phyloP scores from a whole-genome alignment of 2,888 invertebrate species.

The Folsomia manolachei region DNA sequence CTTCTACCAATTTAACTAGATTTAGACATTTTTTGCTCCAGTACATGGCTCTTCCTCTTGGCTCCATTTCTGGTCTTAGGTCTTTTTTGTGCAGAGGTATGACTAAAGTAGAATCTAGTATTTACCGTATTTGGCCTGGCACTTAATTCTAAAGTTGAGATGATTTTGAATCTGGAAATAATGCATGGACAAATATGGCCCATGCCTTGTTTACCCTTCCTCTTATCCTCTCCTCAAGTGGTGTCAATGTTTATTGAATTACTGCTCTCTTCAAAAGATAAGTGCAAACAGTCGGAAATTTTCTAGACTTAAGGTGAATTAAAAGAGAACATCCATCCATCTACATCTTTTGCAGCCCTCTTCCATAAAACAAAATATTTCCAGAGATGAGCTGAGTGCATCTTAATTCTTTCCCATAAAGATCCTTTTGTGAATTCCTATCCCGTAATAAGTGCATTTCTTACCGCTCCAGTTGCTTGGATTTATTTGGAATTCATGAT shows the following conservation, averaged over 20 bases:
- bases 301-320: too few relatives aligned
- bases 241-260: conserved; percentile 4
- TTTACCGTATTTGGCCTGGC: neutral
- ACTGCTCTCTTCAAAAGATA: neutral
- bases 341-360: neutral
- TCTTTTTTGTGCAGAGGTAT: neutral
- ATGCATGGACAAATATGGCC: conserved; percentile 5
- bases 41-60: neutral
- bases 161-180: neutral
- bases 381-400: neutral
- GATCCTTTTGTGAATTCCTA: neutral
- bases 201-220: neutral
- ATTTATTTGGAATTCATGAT: conserved; percentile 15
- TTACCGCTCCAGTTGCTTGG: neutral
- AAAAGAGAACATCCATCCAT: too few relatives aligned
- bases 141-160: too few relatives aligned
- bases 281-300: neutral
- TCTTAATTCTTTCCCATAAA: neutral
- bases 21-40: neutral
- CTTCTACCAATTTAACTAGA: neutral
- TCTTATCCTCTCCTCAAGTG: conserved; percentile 1
- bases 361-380: neutral
- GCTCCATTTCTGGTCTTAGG: neutral
- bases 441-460: neutral
- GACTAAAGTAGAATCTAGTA: neutral